phyloP scores from a whole-genome alignment of 2,888 invertebrate species.

The Eueremaeus valkanovi region DNA sequence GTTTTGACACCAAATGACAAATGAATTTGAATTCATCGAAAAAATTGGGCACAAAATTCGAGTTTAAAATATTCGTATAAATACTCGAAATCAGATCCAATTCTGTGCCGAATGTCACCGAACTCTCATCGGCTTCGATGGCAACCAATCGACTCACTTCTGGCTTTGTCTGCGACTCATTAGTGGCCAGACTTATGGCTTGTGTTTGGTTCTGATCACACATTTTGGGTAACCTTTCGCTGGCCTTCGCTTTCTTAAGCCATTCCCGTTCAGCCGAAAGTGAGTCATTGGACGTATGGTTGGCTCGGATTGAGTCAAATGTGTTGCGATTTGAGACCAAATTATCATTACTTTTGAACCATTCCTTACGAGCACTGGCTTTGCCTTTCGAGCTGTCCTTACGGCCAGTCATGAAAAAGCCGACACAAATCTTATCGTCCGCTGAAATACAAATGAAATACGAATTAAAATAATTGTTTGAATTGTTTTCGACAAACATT shows the following conservation, averaged over 20 bases:
- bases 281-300: neutral
- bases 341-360: neutral
- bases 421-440: neutral
- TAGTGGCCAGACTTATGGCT: neutral
- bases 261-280: constrained; percentile 9
- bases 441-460: neutral
- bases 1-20: constrained; percentile 5
- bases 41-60: constrained; percentile 12
- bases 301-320: neutral
- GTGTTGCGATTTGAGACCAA: neutral
- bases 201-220: neutral
- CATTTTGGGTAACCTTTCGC: neutral
- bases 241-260: constrained; percentile 14
- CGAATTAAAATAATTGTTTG: neutral
- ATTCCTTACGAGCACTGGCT: neutral
- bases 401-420: constrained; percentile 10
- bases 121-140: neutral
- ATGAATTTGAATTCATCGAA: constrained; percentile 37
- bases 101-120: neutral
- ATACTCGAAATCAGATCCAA: neutral
- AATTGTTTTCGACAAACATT: neutral
- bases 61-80: neutral
- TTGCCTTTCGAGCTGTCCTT: neutral
- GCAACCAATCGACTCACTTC: neutral
- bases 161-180: neutral